Base-by-base conservation (phyloP, 2,888 invertebrate genomes). In the Cataglyphis livida region DNA sequence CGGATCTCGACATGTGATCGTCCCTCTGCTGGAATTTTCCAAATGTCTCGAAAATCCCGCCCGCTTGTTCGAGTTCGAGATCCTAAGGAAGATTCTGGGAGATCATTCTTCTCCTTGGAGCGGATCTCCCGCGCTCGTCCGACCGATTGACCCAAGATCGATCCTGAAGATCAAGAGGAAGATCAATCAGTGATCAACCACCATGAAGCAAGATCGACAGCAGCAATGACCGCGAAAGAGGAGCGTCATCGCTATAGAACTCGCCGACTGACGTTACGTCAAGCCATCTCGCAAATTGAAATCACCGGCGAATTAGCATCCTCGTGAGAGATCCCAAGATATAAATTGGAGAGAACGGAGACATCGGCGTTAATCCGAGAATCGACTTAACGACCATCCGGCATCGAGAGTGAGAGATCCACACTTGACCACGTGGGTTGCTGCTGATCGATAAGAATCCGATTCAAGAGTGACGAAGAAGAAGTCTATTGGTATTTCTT, bases 21-120 rank as follows among this genome's bases (percentile, higher is more conserved):
- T 54, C n/a, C 21, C 48, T 21, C 15, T 15, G 28, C 38, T 44
- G 15, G 38, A 15, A 3, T 21, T 12, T 41, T 62, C 83, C 84
- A 85, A 73, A 84, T 88, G 88, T 68, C 32, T 25, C 35, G 71
- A 21, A 54, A 44, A 41, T 48, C 12, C 10, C 82, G 41, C 41
- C 62, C 70, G 65, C 78, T 66, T 68, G 59, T 48, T 70, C 54
- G 48, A 83, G 59, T 48, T 70, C 48, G 48, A 83, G 65, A 82
- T 35, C 18, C 41, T 32, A 21, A 15, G 3, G 18, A n/a, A 73
- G 51, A 59, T 44, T 1, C 28, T 4, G 48, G 5, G 9, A 54
- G 18, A 15, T 44, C 25, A 18, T 28, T 38, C 1, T 44, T 28
- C n/a, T 15, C 6, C 51, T 51, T 12, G 44, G 2, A 68, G 21